These are phyloP conservation scores for Aplysina aerophoba DNA, from an alignment of 37 sponge, comb jelly and placozoan species.

Conservation along the genomic window DNA sequence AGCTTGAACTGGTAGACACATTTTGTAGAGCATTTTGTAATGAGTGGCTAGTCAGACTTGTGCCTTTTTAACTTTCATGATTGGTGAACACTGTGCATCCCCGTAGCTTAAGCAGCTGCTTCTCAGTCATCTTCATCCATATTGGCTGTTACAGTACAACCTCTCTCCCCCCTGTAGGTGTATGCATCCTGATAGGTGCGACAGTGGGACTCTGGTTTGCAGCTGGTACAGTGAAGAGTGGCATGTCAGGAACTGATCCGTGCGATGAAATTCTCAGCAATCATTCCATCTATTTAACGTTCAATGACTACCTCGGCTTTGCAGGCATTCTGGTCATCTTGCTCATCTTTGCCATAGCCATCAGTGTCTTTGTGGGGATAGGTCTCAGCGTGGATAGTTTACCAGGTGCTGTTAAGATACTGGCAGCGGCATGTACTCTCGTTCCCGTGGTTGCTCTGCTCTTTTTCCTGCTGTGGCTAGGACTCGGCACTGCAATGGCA, in stretches of 20 bases:
- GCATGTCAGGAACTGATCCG: too few relatives aligned
- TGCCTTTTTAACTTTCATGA: too few relatives aligned
- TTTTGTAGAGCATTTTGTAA: too few relatives aligned
- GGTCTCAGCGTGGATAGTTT: neutral
- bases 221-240: neutral
- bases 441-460: neutral
- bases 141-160: too few relatives aligned
- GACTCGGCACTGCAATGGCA: neutral
- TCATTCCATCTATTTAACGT: neutral
- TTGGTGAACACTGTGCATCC: too few relatives aligned
- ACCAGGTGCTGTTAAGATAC: neutral
- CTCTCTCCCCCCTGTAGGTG: neutral
- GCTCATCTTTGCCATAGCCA: neutral
- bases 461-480: constrained; percentile 2
- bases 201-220: constrained; percentile 9
- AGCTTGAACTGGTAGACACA: too few relatives aligned
- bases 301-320: neutral
- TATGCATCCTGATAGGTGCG: neutral
- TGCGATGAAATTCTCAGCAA: neutral
- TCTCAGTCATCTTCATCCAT: too few relatives aligned
- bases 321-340: constrained; percentile 9
- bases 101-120: too few relatives aligned
- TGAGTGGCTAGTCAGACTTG: too few relatives aligned
- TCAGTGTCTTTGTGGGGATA: neutral
- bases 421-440: neutral